Conservation (phyloP, 2,797 vertebrate genomes). For the Clarias fuscus region DNA sequence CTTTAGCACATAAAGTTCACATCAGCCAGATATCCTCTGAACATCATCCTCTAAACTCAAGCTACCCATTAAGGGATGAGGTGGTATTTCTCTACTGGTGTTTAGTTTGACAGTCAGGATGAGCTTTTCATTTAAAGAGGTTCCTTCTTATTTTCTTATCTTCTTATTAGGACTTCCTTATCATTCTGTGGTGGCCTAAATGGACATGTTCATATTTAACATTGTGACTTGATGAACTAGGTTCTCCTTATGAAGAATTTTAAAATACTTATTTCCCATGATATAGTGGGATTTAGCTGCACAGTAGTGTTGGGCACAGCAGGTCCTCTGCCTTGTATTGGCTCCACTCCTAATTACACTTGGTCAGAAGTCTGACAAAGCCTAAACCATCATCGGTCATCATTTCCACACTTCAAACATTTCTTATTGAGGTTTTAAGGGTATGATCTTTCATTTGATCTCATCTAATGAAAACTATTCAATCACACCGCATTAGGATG, state of each 20-base stretch:
- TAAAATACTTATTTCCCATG: neutral
- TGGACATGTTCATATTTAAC: neutral
- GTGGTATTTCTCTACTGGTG: neutral
- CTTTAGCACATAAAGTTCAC: conserved; percentile 34
- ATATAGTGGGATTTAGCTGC: conserved; percentile 30
- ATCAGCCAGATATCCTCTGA: conserved; percentile 11
- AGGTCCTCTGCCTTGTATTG: conserved; percentile 45
- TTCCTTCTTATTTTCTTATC: neutral
- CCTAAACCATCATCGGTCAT: conserved; percentile 55
- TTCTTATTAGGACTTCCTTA: neutral
- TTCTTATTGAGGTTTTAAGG: neutral
- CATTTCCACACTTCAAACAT: conserved; percentile 34
- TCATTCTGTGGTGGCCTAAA: neutral
- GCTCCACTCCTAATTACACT: conserved; percentile 54
- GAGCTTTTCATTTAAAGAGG: neutral
- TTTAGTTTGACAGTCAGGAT: conserved; percentile 11
- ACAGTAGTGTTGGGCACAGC: conserved; percentile 47
- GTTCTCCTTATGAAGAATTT: neutral
- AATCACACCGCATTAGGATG: neutral
- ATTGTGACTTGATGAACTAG: neutral
- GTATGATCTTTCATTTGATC: neutral
- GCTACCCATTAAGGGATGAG: conserved; percentile 23
- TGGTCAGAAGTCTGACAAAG: conserved; percentile 53
- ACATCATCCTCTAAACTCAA: conserved; percentile 13
- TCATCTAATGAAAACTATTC: conserved; percentile 6